Percentiles rank a stretch among this genome's conserved stretches.
Evolutionary conservation across 2,888 invertebrate species (phyloP).

Genomic region (Ophion ventricosus): DNA sequence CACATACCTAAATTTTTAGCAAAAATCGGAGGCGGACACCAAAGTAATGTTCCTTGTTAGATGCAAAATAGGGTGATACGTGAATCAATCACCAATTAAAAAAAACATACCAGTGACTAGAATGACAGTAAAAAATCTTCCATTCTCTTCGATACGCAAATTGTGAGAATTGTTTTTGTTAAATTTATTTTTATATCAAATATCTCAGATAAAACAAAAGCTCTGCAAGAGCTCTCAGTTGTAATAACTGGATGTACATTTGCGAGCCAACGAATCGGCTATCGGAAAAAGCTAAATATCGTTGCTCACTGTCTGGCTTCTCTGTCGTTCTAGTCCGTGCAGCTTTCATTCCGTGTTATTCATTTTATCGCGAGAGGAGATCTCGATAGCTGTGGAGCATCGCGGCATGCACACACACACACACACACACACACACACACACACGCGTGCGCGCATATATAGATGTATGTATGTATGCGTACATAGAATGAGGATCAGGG

Average conservation of each 20-base stretch:
- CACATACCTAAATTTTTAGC: too few relatives aligned
- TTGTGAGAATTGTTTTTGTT: slow-evolving; percentile 5
- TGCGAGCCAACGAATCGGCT: slow-evolving; percentile 68
- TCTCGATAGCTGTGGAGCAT: slow-evolving; percentile 35
- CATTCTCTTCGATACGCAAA: neutral
- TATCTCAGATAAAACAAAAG: slow-evolving; percentile 31
- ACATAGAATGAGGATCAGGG: slow-evolving; percentile 41
- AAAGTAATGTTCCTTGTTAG: neutral
- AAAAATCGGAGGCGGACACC: too few relatives aligned
- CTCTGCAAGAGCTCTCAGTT: slow-evolving; percentile 43
- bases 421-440: neutral
- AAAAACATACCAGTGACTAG: neutral
- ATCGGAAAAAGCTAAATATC: slow-evolving; percentile 81
- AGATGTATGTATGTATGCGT: neutral
- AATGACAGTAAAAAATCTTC: neutral
- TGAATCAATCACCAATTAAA: neutral
- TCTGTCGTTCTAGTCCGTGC: slow-evolving; percentile 64
- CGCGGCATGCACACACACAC: neutral
- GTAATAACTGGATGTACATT: slow-evolving; percentile 54
- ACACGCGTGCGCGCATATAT: neutral
- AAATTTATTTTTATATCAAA: neutral
- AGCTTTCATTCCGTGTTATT: slow-evolving; percentile 74
- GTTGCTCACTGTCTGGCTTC: slow-evolving; percentile 64
- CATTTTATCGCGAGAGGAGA: slow-evolving; percentile 74
- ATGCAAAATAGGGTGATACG: neutral